Conservation (phyloP, 1,140 invertebrate genomes). For the Zeugodacus cucurbitae region DNA sequence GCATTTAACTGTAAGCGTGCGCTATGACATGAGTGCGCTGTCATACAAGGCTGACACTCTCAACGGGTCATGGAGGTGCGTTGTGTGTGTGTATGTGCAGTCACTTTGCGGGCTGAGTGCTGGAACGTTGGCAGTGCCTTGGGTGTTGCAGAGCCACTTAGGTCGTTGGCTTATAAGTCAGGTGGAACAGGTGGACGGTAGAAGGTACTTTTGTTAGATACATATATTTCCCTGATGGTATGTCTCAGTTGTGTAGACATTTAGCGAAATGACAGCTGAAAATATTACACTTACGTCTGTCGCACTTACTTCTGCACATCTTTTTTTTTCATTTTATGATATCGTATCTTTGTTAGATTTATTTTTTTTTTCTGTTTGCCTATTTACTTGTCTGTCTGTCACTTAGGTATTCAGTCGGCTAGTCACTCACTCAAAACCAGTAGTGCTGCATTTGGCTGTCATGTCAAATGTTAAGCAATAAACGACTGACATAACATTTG, state of each 20-base stretch:
- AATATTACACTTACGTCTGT: neutral
- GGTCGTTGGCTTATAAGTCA: neutral
- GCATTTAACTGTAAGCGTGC: neutral
- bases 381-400: neutral
- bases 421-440: neutral
- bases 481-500: constrained; percentile 32
- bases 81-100: neutral
- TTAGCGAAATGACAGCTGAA: neutral
- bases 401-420: neutral
- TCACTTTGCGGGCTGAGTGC: neutral
- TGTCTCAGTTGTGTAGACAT: neutral
- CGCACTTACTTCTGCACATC: neutral
- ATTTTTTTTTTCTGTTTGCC: neutral
- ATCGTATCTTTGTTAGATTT: neutral
- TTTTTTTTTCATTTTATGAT: neutral
- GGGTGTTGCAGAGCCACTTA: neutral
- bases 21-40: neutral
- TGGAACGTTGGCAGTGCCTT: neutral
- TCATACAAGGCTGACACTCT: constrained; percentile 15
- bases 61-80: constrained; percentile 2
- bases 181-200: neutral
- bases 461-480: constrained; percentile 55
- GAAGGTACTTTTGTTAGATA: neutral
- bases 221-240: neutral
- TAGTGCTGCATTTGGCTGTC: constrained; percentile 48